Evolutionary conservation across 2,113 vertebrate genomes (phyloP), one percentile per base, ranked within the genome.

Genomic region (Paralichthys olivaceus): DNA sequence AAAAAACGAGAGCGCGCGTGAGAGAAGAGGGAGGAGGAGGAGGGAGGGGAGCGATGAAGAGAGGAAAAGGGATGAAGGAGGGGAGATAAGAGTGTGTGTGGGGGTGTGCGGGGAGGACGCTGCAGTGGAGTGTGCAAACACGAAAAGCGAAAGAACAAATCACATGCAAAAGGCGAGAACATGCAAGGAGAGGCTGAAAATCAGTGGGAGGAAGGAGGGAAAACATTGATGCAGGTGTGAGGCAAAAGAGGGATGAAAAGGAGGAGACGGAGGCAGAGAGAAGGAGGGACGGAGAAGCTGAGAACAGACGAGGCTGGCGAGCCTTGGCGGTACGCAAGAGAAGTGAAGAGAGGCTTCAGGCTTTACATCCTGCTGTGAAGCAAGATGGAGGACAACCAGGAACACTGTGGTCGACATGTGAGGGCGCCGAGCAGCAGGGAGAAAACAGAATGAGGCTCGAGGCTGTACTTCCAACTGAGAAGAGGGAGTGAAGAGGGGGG

Each of bases 361-460:
- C 81, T 87, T 65, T 29, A 20, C 14, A 28, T 76, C 84, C 80
- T 26, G 63, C 89, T 89, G 86, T 62, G 84, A 90, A 60, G 79
- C 87, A 90, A 92, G 86, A 88, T 89, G 86, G 86, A 90, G 83
- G 79, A 88, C 76, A 54, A 83, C 64, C 26, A 79, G 76, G 49
- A 88, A 63, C 74, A 9, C 28, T 61, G 85, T 74, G 80, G 68
- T 80, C 87, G 86, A 71, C 81, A 12, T 81, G 29, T 23, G 37
- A 79, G 78, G 83, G 75, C 85, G 83, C 49, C 1, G 49, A 84
- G 76, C 68, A 67, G 60, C 67, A 19, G 73, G 64, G 81, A 80
- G 84, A 23, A 72, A 72, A 75, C 77, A 70, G 84, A 84, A 86
- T 29, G 72, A 81, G 83, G 86, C 87, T 84, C 69, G 49, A 19